Evolutionary conservation across 2,113 vertebrate species (phyloP).

Genomic region (Campylomormyrus numenius): DNA sequence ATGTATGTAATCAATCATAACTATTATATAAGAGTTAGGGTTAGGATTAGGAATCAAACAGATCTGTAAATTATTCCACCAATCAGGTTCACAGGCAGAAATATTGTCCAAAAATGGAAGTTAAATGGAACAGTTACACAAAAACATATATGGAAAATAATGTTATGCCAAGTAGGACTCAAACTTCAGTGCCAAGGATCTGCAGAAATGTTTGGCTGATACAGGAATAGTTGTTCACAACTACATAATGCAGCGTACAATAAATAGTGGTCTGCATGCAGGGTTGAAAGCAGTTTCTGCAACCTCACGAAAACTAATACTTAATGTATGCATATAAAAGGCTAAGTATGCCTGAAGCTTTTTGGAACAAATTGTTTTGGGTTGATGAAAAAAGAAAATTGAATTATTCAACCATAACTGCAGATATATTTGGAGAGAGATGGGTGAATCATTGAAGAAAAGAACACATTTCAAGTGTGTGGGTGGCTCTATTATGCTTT

Average conservation of each 20-base stretch:
- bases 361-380: background rate
- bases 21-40: background rate
- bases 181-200: background rate
- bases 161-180: background rate
- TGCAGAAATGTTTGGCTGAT: background rate
- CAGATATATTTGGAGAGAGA: conserved; percentile 8
- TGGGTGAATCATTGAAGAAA: background rate
- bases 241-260: background rate
- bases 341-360: background rate
- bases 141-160: background rate
- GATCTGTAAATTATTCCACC: background rate
- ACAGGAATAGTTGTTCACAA: background rate
- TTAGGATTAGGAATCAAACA: background rate
- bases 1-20: background rate
- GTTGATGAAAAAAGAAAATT: conserved; percentile 8
- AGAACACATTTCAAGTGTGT: conserved; percentile 16
- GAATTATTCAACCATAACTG: background rate
- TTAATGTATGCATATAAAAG: background rate
- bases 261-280: background rate
- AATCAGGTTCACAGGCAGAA: background rate
- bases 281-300: background rate
- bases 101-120: background rate
- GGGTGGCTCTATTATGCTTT: conserved; percentile 15
- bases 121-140: background rate
- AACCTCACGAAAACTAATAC: background rate